Evolutionary conservation across 1,140 invertebrate genomes (phyloP).

Genomic region (Oncopodura yosiiana): DNA sequence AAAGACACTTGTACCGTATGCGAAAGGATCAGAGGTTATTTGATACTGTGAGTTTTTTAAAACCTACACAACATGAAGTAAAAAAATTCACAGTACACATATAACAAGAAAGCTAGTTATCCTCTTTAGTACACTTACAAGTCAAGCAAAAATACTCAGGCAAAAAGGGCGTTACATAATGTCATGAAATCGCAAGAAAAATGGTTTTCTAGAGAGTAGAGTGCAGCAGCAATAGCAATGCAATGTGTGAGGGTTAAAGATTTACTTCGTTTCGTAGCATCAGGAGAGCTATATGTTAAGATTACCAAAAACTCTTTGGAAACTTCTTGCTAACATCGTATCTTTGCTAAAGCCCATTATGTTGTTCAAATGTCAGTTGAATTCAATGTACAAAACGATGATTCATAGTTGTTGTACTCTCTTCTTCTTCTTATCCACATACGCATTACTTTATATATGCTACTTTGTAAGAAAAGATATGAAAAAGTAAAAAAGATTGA

Average conservation of each 20-base stretch:
- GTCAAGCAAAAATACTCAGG: conserved; percentile 4
- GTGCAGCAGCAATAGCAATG: background rate
- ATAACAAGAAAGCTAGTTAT: too few species aligned
- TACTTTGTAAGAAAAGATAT: too few species aligned
- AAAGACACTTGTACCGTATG: too few species aligned
- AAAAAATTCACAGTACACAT: too few species aligned
- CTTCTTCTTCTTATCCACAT: background rate
- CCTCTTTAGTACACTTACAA: background rate
- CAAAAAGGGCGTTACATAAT: conserved; percentile 20
- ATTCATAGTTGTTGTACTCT: conserved; percentile 18
- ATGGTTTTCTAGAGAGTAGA: conserved; percentile 12
- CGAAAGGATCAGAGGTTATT: too few species aligned
- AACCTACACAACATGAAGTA: too few species aligned
- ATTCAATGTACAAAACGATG: conserved; percentile 28
- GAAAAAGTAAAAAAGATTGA: too few species aligned
- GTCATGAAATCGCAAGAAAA: conserved; percentile 27
- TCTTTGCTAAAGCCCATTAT: conserved; percentile 22
- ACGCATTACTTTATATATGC: too few species aligned
- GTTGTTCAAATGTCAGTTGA: conserved; percentile 20
- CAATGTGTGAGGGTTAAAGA: background rate
- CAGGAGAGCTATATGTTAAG: conserved; percentile 5
- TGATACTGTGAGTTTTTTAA: too few species aligned
- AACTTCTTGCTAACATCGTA: background rate
- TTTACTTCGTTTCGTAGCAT: background rate
- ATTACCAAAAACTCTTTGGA: conserved; percentile 3